Percentiles rank a stretch among this genome's conserved stretches.
These are phyloP conservation scores for Papilio xuthus DNA, from an alignment of 1,140 invertebrate genomes.

Conservation along the genomic window DNA sequence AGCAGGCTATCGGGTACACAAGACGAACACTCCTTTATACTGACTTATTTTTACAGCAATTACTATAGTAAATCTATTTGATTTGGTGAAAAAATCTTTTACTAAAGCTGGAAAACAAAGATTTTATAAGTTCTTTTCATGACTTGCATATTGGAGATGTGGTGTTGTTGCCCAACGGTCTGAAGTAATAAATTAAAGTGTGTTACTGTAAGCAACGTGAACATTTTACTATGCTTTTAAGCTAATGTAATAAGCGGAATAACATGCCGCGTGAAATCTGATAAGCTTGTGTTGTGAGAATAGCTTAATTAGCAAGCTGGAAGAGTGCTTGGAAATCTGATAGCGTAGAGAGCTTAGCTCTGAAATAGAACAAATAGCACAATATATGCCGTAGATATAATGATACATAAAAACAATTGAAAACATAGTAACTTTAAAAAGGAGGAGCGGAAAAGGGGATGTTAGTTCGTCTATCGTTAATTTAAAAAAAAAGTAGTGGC, in stretches of 20 bases:
- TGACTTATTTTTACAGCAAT: not conserved
- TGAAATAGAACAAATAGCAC: conserved; percentile 1
- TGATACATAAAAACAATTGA: not conserved
- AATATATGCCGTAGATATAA: not conserved
- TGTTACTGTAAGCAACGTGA: not conserved
- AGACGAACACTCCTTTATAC: not conserved
- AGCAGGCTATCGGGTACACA: not conserved
- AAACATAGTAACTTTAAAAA: not conserved
- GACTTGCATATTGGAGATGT: not conserved
- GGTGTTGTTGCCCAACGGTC: not conserved
- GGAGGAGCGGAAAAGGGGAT: too few relatives aligned
- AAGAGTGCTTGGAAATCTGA: conserved; percentile 9
- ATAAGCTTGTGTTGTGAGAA: conserved; percentile 9
- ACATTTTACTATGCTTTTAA: conserved; percentile 14
- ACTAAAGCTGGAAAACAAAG: not conserved
- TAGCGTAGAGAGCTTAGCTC: not conserved
- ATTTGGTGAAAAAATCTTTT: too few relatives aligned
- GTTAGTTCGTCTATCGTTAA: not conserved
- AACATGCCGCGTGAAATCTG: not conserved
- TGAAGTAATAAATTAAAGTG: not conserved
- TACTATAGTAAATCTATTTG: not conserved
- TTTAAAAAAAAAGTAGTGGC: not conserved
- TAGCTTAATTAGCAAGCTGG: conserved; percentile 1
- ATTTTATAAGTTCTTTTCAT: not conserved
- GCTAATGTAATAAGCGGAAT: conserved; percentile 1